Evolutionary conservation across 2,113 vertebrate species (phyloP).

Genomic region (Cettia cetti): DNA sequence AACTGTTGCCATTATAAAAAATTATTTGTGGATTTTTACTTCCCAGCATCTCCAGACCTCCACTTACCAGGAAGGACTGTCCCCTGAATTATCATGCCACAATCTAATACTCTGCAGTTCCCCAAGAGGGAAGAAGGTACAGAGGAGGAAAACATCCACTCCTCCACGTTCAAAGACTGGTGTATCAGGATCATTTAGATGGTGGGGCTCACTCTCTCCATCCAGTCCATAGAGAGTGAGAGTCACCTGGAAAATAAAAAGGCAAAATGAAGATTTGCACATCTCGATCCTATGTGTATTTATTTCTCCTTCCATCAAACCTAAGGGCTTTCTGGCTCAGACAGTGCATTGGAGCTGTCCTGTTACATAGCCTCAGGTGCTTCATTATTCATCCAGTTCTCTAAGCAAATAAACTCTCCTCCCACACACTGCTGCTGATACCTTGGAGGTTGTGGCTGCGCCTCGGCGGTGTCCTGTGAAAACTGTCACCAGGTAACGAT

Average conservation of each 20-base stretch:
- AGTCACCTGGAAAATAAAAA: conserved; percentile 78
- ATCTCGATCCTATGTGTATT: accelerated
- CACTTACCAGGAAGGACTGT: conserved; percentile 83
- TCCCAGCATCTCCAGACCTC: background rate
- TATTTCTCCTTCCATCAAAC: background rate
- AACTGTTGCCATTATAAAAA: background rate
- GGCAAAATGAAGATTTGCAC: background rate
- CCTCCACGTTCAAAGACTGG: conserved; percentile 88
- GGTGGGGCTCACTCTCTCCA: conserved; percentile 92
- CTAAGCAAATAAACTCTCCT: background rate
- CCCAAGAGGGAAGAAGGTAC: conserved; percentile 89
- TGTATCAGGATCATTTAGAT: conserved; percentile 79
- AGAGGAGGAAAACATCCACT: conserved; percentile 86
- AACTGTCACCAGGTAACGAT: conserved; percentile 86
- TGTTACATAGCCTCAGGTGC: background rate
- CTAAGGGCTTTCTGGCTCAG: background rate
- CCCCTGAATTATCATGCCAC: conserved; percentile 94
- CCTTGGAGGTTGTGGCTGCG: conserved; percentile 89
- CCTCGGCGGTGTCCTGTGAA: conserved; percentile 88
- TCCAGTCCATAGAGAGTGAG: conserved; percentile 84
- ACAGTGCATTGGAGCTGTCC: background rate
- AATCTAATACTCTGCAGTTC: conserved; percentile 85
- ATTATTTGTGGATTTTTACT: background rate
- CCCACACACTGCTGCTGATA: conserved; percentile 21
- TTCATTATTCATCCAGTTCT: background rate